These are phyloP conservation scores for Leptinotarsa undecemlineata DNA, from an alignment of 1,140 invertebrate species.

Conservation along the genomic window DNA sequence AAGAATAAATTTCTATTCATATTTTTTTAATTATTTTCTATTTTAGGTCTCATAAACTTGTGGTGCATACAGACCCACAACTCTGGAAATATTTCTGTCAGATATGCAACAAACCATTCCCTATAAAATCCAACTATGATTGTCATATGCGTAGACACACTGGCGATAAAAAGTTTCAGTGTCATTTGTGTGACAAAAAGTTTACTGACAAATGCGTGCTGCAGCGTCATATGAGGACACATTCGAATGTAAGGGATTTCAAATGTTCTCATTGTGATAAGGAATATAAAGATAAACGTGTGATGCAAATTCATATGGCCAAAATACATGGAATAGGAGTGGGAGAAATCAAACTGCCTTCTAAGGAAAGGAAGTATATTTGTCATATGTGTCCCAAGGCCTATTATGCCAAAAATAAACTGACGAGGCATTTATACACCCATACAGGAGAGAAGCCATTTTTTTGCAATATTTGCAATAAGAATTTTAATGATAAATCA, in stretches of 20 bases:
- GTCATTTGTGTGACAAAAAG: slow-evolving; percentile 71
- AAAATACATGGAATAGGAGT: slow-evolving; percentile 39
- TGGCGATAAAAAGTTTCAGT: slow-evolving; percentile 69
- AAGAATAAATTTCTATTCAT: no score
- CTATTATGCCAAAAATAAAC: slow-evolving; percentile 62
- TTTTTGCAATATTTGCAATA: slow-evolving; percentile 65
- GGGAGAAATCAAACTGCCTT: slow-evolving; percentile 41
- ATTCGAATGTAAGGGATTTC: slow-evolving; percentile 43
- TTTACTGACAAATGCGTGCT: slow-evolving; percentile 58
- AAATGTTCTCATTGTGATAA: slow-evolving; percentile 41
- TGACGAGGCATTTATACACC: slow-evolving; percentile 67
- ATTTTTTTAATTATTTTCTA: neutral
- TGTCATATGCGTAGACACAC: slow-evolving; percentile 45
- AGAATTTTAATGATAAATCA: slow-evolving; percentile 56
- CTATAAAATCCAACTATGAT: slow-evolving; percentile 43
- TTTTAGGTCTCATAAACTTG: slow-evolving; percentile 41
- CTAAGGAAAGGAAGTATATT: slow-evolving; percentile 40
- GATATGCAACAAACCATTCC: slow-evolving; percentile 50
- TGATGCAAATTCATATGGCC: slow-evolving; percentile 42
- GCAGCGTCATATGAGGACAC: slow-evolving; percentile 47
- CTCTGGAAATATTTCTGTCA: slow-evolving; percentile 47
- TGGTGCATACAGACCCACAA: slow-evolving; percentile 42
- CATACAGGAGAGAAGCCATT: slow-evolving; percentile 75
- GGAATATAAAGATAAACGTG: slow-evolving; percentile 42
- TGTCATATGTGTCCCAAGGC: slow-evolving; percentile 55